Percentiles rank a stretch among this genome's conserved stretches.
Conservation (phyloP, 2,113 vertebrate species). For the Coracopsis vasa region DNA sequence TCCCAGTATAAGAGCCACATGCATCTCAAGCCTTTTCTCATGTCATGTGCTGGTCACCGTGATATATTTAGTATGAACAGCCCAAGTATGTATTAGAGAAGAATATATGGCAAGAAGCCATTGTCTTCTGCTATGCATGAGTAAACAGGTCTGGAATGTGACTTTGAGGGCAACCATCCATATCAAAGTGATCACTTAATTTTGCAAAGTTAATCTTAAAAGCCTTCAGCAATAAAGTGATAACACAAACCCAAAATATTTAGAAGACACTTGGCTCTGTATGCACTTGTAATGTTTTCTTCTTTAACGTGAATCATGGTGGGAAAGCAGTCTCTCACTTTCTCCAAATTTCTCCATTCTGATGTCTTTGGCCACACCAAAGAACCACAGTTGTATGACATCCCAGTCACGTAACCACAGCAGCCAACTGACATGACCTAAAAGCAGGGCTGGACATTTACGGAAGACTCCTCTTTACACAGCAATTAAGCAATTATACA, state of each 20-base stretch:
- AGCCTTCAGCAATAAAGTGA: not conserved
- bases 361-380: not conserved
- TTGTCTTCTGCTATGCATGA: not conserved
- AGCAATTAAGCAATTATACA: conserved; percentile 7
- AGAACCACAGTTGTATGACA: not conserved
- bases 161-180: not conserved
- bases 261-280: not conserved
- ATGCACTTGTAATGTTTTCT: not conserved
- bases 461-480: not conserved
- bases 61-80: not conserved
- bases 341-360: not conserved
- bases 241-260: not conserved
- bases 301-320: not conserved
- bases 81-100: not conserved
- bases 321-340: not conserved
- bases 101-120: not conserved
- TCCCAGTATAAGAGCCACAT: not conserved
- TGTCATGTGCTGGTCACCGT: not conserved
- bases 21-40: not conserved
- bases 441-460: not conserved
- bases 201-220: not conserved
- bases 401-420: not conserved
- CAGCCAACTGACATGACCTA: not conserved
- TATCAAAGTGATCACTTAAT: not conserved
- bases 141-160: not conserved